phyloP scores from a whole-genome alignment of 2,113 vertebrate species.

The Phylloscopus trochilus region DNA sequence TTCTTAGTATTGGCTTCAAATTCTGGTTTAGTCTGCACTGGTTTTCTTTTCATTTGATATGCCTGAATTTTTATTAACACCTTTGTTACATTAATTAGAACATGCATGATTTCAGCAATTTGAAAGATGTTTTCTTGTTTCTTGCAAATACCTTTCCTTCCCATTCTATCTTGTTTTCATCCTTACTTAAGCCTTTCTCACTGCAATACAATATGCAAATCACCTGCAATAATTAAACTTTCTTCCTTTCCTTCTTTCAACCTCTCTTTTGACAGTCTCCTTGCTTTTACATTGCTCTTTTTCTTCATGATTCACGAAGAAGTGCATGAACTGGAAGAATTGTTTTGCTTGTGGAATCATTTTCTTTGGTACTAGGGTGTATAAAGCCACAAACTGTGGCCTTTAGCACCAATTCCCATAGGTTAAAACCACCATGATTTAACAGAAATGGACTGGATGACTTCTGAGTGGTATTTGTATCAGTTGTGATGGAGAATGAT shows the following conservation, averaged over 20 bases:
- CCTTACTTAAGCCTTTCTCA: not conserved
- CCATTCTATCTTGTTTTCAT: not conserved
- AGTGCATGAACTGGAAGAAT: not conserved
- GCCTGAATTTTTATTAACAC: not conserved
- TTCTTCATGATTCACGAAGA: not conserved
- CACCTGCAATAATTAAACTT: not conserved
- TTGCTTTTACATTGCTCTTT: not conserved
- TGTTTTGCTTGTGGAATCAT: not conserved
- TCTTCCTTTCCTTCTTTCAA: not conserved
- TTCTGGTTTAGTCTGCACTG: not conserved
- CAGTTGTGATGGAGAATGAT: not conserved
- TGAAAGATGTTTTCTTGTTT: not conserved
- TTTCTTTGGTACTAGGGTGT: not conserved
- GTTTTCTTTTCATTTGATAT: not conserved
- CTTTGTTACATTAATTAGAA: not conserved
- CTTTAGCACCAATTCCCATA: not conserved
- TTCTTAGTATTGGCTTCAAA: not conserved
- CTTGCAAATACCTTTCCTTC: not conserved
- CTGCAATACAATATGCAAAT: not conserved
- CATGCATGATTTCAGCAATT: not conserved
- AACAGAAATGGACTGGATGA: not conserved
- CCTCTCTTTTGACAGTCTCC: not conserved
- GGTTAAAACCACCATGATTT: not conserved
- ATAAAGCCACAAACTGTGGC: not conserved
- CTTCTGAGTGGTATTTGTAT: not conserved